Conservation (phyloP, 1,140 invertebrate genomes). For the Thaumetopoea pityocampa region DNA sequence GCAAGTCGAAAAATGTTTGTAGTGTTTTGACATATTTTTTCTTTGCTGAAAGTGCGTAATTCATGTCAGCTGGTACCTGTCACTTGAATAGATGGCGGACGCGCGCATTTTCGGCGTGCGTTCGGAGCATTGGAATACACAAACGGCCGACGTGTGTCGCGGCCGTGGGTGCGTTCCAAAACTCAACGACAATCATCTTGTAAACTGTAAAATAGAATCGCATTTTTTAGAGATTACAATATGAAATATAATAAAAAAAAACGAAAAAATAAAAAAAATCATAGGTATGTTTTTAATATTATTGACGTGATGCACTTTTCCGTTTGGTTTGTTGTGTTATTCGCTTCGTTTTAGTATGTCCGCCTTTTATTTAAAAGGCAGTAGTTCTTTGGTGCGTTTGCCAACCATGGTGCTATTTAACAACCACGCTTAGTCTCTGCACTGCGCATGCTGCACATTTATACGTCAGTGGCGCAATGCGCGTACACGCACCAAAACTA, state of each 20-base stretch:
- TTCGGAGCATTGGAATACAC: constrained; percentile 55
- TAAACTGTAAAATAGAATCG: constrained; percentile 64
- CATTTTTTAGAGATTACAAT: constrained; percentile 62
- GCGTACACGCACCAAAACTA: too few species aligned
- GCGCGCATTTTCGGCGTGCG: constrained; percentile 8
- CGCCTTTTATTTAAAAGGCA: constrained; percentile 42
- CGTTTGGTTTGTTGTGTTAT: constrained; percentile 58
- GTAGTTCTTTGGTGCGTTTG: too few species aligned
- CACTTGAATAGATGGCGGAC: constrained; percentile 44
- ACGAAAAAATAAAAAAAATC: constrained; percentile 42
- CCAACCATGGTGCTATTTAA: too few species aligned
- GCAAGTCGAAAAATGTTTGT: constrained; percentile 74
- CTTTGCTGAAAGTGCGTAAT: constrained; percentile 78
- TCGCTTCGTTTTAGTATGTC: constrained; percentile 66
- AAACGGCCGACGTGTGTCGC: constrained; percentile 33
- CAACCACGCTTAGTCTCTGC: too few species aligned
- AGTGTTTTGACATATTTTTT: constrained; percentile 78
- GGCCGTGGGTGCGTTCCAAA: constrained; percentile 58
- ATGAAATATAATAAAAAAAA: constrained; percentile 44
- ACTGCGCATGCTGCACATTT: too few species aligned
- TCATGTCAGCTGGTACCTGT: constrained; percentile 75
- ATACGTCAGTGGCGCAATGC: too few species aligned
- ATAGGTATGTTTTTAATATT: constrained; percentile 47
- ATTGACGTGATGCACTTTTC: constrained; percentile 68
- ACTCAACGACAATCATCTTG: constrained; percentile 38